Conservation (phyloP, 1,140 invertebrate genomes). For the Drosophila orena region DNA sequence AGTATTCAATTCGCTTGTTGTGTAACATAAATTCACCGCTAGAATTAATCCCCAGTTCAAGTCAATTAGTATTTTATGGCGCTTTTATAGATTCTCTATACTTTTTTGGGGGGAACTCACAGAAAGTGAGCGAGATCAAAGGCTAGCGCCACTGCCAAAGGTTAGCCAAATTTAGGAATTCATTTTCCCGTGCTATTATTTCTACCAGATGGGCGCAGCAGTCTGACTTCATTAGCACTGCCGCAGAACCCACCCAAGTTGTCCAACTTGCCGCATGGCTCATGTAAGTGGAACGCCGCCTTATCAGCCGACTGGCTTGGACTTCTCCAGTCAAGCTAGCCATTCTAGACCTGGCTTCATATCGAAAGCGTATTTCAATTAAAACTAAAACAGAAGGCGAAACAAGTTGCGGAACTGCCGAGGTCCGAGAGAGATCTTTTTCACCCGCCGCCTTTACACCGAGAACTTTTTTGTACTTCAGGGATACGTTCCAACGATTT, state of each 20-base stretch:
- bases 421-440: slow-evolving; percentile 24
- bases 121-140: slow-evolving; percentile 35
- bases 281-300: slow-evolving; percentile 78
- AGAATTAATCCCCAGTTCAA: slow-evolving; percentile 69
- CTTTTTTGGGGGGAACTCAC: slow-evolving; percentile 19
- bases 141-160: slow-evolving; percentile 38
- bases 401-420: slow-evolving; percentile 48
- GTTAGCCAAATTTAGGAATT: slow-evolving; percentile 62
- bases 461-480: not conserved
- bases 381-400: slow-evolving; percentile 79
- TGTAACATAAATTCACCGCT: slow-evolving; percentile 81
- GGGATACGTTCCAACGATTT: too few species aligned
- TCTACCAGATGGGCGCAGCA: slow-evolving; percentile 39
- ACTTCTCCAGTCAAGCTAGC: slow-evolving; percentile 22
- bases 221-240: slow-evolving; percentile 67
- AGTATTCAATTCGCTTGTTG: slow-evolving; percentile 74
- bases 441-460: slow-evolving; percentile 18
- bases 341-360: slow-evolving; percentile 72
- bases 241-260: slow-evolving; percentile 73
- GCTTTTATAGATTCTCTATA: slow-evolving; percentile 62
- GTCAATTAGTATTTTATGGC: slow-evolving; percentile 82
- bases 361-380: slow-evolving; percentile 80
- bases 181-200: slow-evolving; percentile 57
- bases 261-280: slow-evolving; percentile 27
- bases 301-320: slow-evolving; percentile 58